A percentile compares a stretch with the other conserved stretches of the same genome.
phyloP scores from a whole-genome alignment of 2,888 invertebrate species.

The Pristionchus fissidentatus region DNA sequence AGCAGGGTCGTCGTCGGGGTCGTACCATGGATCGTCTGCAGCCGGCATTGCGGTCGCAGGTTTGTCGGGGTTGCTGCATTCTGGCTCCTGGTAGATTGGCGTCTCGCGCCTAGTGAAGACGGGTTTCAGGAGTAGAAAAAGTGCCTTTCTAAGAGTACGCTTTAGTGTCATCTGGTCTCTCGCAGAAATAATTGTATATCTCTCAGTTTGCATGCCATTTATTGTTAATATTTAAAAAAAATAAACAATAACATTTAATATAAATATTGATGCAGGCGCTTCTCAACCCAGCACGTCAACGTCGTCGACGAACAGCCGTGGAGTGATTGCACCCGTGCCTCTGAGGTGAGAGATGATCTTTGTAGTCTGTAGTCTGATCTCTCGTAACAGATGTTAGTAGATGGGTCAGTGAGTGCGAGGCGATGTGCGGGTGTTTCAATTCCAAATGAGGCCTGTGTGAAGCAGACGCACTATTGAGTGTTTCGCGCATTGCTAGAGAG shows the following conservation, averaged over 20 bases:
- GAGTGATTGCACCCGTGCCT: slow-evolving; percentile 53
- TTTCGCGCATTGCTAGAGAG: not conserved
- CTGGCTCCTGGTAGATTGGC: not conserved
- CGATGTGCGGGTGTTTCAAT: not conserved
- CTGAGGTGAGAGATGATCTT: slow-evolving; percentile 49
- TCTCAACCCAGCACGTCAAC: slow-evolving; percentile 4
- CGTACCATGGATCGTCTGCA: not conserved
- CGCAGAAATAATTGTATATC: too few relatives aligned
- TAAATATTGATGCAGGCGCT: too few relatives aligned
- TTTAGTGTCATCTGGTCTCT: too few relatives aligned
- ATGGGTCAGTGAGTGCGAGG: not conserved
- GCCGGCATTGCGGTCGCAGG: not conserved
- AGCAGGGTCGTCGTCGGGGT: slow-evolving; percentile 7
- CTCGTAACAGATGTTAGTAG: not conserved
- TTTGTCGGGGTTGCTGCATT: not conserved
- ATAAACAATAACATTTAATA: too few relatives aligned
- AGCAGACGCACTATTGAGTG: not conserved
- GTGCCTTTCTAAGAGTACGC: too few relatives aligned
- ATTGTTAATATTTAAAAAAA: too few relatives aligned
- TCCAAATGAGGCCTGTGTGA: not conserved
- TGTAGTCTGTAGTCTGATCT: slow-evolving; percentile 11
- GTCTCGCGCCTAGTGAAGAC: too few relatives aligned
- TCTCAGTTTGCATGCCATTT: too few relatives aligned
- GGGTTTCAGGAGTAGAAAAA: too few relatives aligned
- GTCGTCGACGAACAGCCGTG: not conserved